A percentile compares a stretch with the other conserved stretches of the same genome.
Evolutionary conservation across 2,113 vertebrate species (phyloP).

Genomic region (Xyliphius kryptos): DNA sequence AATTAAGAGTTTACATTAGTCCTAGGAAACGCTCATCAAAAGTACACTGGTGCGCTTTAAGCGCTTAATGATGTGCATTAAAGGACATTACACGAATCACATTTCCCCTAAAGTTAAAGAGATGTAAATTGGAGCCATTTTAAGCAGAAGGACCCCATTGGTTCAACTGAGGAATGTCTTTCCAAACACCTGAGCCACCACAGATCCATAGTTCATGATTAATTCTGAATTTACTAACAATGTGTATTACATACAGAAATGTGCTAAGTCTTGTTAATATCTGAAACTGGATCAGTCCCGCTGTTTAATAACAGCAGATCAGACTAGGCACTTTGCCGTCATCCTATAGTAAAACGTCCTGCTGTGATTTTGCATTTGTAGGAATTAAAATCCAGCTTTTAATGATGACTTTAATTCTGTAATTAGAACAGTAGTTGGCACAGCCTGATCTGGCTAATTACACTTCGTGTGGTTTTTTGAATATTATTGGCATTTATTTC

Average conservation of each 20-base stretch:
- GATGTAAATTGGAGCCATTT: constrained; percentile 62
- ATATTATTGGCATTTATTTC: neutral
- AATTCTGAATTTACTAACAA: neutral
- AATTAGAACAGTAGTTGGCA: constrained; percentile 2
- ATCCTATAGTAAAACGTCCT: constrained; percentile 38
- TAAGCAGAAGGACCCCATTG: constrained; percentile 50
- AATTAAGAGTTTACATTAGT: constrained; percentile 75
- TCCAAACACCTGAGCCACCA: neutral
- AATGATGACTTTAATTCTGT: constrained; percentile 16
- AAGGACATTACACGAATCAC: constrained; percentile 67
- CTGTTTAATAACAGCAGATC: constrained; percentile 63
- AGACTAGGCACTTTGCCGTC: constrained; percentile 52
- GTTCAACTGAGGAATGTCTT: neutral
- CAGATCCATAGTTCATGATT: too few relatives aligned
- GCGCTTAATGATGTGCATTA: constrained; percentile 71
- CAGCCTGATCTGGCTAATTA: constrained; percentile 5
- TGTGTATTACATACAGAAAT: neutral
- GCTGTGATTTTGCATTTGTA: constrained; percentile 25
- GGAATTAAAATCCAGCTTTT: constrained; percentile 2
- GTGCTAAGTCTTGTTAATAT: constrained; percentile 65
- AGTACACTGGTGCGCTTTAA: constrained; percentile 52
- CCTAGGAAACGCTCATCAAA: constrained; percentile 72
- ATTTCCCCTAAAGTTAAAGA: constrained; percentile 68
- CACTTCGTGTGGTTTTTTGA: neutral
- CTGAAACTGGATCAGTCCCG: constrained; percentile 59